phyloP scores from a whole-genome alignment of 2,113 vertebrate genomes.

The Odobenus rosmarus region DNA sequence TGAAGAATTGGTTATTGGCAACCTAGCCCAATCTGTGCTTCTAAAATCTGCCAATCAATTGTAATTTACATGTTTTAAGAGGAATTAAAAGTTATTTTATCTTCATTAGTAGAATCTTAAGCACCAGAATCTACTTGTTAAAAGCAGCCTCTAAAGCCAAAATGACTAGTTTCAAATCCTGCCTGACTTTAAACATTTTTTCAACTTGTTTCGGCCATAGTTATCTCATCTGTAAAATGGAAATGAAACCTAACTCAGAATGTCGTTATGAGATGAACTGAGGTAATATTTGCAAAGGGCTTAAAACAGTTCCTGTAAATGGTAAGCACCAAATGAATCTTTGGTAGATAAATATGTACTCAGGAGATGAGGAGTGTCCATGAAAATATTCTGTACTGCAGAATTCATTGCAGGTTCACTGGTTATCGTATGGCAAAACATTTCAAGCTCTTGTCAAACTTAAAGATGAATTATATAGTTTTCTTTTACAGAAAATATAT shows the following conservation, averaged over 20 bases:
- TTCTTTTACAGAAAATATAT: not conserved
- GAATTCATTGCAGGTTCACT: not conserved
- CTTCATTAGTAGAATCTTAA: not conserved
- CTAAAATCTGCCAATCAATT: not conserved
- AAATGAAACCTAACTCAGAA: not conserved
- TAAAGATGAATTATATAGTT: not conserved
- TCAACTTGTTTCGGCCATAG: not conserved
- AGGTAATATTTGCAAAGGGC: not conserved
- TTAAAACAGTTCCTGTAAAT: not conserved
- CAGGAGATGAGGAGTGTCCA: not conserved
- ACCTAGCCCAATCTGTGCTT: not conserved
- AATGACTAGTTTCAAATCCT: not conserved
- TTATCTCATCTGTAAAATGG: not conserved
- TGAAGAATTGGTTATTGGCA: not conserved
- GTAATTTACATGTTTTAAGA: not conserved
- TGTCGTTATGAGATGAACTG: not conserved
- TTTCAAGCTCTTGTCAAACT: constrained; percentile 33
- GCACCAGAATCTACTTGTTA: not conserved
- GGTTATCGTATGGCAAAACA: not conserved
- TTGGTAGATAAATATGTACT: not conserved
- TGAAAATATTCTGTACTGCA: not conserved
- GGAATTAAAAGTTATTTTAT: not conserved
- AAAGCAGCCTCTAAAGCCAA: not conserved
- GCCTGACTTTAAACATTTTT: not conserved
- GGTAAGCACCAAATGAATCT: not conserved